phyloP scores from a whole-genome alignment of 2,888 invertebrate genomes.

The Linnaemya vulpina region DNA sequence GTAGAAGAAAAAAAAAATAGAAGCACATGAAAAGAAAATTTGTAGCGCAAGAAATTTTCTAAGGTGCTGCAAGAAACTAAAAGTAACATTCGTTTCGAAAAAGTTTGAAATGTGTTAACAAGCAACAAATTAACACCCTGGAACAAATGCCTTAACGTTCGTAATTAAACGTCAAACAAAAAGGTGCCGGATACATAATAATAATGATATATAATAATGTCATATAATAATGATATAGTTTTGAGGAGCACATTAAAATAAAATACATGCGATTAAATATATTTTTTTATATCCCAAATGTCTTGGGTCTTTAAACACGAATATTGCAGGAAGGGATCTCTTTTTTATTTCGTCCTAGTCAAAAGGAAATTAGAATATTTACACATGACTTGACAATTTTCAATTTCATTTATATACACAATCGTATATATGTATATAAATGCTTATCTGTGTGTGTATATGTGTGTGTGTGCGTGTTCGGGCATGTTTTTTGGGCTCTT shows the following conservation, averaged over 20 bases:
- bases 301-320: background rate
- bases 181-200: background rate
- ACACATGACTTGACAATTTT: constrained; percentile 56
- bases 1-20: background rate
- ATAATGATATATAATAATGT: background rate
- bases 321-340: background rate
- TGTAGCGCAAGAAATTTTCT: constrained; percentile 11
- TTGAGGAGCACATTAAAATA: background rate
- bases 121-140: constrained; percentile 55
- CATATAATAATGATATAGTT: too few relatives aligned
- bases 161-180: constrained; percentile 32
- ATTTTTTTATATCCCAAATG: background rate
- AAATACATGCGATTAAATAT: background rate
- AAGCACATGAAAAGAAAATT: background rate
- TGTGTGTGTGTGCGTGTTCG: background rate
- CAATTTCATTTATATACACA: constrained; percentile 14
- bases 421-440: background rate
- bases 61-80: constrained; percentile 50
- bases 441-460: background rate
- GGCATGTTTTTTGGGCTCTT: constrained; percentile 5
- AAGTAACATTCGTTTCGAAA: constrained; percentile 34
- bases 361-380: constrained; percentile 65
- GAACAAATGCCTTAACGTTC: constrained; percentile 37
- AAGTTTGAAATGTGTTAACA: constrained; percentile 52
- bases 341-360: background rate